phyloP scores from a whole-genome alignment of 2,113 vertebrate species.

The Bubo blakistoni region DNA sequence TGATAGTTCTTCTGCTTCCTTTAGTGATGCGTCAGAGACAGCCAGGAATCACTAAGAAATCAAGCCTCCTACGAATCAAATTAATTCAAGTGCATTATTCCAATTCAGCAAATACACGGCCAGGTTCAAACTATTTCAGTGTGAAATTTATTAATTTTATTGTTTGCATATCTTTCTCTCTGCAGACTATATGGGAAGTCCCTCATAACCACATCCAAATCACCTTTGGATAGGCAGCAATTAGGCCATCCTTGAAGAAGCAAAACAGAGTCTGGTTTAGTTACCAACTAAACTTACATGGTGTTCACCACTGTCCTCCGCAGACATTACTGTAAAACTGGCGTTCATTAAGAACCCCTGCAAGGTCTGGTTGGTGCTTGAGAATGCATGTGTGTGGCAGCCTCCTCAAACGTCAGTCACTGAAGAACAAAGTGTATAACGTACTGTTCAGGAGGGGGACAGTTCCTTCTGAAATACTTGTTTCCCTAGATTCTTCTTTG shows the following conservation, averaged over 20 bases:
- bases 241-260: neutral
- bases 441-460: neutral
- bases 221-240: neutral
- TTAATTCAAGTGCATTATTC: neutral
- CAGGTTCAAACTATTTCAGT: neutral
- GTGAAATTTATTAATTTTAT: neutral
- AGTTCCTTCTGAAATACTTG: neutral
- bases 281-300: neutral
- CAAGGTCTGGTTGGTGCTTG: neutral
- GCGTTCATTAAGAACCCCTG: neutral
- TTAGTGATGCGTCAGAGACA: neutral
- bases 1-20: slow-evolving; percentile 4
- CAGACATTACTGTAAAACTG: neutral
- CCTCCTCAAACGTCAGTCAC: neutral
- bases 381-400: neutral
- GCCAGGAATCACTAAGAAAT: neutral
- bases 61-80: neutral
- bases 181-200: neutral
- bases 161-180: neutral
- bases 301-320: neutral
- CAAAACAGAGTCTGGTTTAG: neutral
- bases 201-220: neutral
- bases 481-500: neutral
- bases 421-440: neutral
- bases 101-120: neutral